Evolutionary conservation across 2,113 vertebrate genomes (phyloP).

Genomic region (Oryzias woworae): DNA sequence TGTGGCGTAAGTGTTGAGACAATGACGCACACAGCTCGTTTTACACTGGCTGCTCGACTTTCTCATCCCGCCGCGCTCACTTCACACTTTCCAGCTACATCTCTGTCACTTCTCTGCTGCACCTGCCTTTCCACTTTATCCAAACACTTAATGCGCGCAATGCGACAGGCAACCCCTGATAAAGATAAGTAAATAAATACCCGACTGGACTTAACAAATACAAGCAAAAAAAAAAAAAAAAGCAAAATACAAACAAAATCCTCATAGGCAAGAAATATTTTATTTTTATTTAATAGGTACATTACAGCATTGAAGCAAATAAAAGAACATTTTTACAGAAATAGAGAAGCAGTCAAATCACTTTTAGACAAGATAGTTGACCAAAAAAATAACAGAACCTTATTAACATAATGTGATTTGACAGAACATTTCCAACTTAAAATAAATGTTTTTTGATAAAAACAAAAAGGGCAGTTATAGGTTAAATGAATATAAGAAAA

Average conservation of each 20-base stretch:
- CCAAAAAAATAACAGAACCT: slow-evolving; percentile 6
- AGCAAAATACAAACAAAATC: neutral
- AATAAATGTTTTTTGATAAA: slow-evolving; percentile 24
- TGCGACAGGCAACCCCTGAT: neutral
- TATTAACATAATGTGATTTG: slow-evolving; percentile 11
- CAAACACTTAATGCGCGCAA: neutral
- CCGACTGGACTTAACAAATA: neutral
- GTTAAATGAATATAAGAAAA: slow-evolving; percentile 52
- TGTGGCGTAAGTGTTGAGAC: slow-evolving; percentile 8
- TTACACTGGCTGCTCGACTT: slow-evolving; percentile 41
- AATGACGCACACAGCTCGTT: slow-evolving; percentile 30
- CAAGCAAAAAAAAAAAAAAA: neutral
- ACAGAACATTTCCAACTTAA: slow-evolving; percentile 23
- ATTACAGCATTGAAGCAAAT: slow-evolving; percentile 33
- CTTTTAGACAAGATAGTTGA: slow-evolving; percentile 14
- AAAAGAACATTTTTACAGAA: slow-evolving; percentile 18
- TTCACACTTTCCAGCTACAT: slow-evolving; percentile 13
- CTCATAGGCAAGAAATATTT: slow-evolving; percentile 34
- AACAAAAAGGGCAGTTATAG: slow-evolving; percentile 16
- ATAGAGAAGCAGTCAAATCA: slow-evolving; percentile 12
- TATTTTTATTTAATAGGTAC: slow-evolving; percentile 47
- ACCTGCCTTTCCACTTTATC: slow-evolving; percentile 7
- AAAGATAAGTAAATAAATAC: neutral
- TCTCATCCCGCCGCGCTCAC: slow-evolving; percentile 17
- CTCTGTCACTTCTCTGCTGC: slow-evolving; percentile 9